Base-by-base conservation (phyloP, 2,113 vertebrate genomes). In the Coptodon bakossiorum region DNA sequence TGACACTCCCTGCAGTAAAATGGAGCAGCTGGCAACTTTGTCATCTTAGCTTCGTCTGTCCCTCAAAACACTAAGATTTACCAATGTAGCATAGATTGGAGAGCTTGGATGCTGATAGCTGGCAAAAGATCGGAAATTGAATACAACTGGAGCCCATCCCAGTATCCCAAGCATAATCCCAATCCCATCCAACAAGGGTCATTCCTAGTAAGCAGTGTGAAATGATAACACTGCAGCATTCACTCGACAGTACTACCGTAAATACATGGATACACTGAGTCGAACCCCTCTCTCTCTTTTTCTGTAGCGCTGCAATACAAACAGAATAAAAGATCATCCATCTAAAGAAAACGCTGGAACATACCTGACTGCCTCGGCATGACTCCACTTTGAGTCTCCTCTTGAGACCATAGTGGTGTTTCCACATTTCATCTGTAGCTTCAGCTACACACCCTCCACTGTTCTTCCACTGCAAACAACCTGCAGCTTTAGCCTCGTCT, bases 401-500 rank as follows among this genome's bases (percentile, higher is more conserved):
- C 81, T 56, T 88, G 8, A 76, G 61, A 56, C 82, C 66, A 27
- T 11, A 6, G 24, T 12, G 63, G 50, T 80, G 87, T 4, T 90
- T 91, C 88, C 85, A 63, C 92, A 91, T 91, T 68, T 81, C 48
- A 82, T 7, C 8, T 1, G 11, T 7, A 40, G 56, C 54, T 82
- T 50, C 17, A 50, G 1, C 81, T n/a, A 66, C 43, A 66, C 53
- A 45, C 54, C 78, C 50, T 10, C 59, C 31, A 13, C 71, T 19
- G 66, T 38, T 6, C 36, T 24, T 19, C 29, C n/a, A 48, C 53
- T 31, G 27, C 27, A 78, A 31, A 13, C 48, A 3, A 4, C 2
- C 45, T 52, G 31, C 40, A 16, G 36, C 36, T 57, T 57, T 13
- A 81, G 9, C 5, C 38, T 24, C 3, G 5, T 27, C 38, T 27